A percentile compares a stretch with the other conserved stretches of the same genome.
These are phyloP conservation scores for Atopsyche davidsoni DNA, from an alignment of 1,140 invertebrate genomes.

Conservation along the genomic window DNA sequence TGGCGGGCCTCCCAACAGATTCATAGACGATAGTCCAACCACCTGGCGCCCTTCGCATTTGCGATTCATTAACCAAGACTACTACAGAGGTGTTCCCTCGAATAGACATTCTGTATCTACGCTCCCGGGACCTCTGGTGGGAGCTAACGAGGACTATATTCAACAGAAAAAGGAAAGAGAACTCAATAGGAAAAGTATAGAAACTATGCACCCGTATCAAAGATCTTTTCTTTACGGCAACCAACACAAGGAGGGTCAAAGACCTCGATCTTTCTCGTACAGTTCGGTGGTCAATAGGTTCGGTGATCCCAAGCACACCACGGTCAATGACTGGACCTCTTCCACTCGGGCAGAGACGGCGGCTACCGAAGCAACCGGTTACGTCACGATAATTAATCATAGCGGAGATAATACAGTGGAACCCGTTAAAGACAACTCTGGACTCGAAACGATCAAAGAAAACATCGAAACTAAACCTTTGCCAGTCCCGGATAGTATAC, in stretches of 20 bases:
- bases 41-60: slow-evolving; percentile 26
- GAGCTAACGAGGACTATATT: slow-evolving; percentile 28
- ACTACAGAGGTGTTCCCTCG: slow-evolving; percentile 25
- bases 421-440: slow-evolving; percentile 10
- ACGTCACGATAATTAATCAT: slow-evolving; percentile 26
- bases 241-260: slow-evolving; percentile 18
- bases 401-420: slow-evolving; percentile 19
- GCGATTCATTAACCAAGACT: slow-evolving; percentile 18
- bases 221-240: slow-evolving; percentile 20
- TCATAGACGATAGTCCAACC: slow-evolving; percentile 18
- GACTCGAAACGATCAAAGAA: slow-evolving; percentile 4
- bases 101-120: slow-evolving; percentile 26
- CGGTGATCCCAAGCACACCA: slow-evolving; percentile 21
- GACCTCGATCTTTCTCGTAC: slow-evolving; percentile 27
- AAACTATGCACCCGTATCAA: slow-evolving; percentile 26
- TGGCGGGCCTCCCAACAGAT: slow-evolving; percentile 11
- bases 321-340: slow-evolving; percentile 19
- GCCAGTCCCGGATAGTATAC: too few relatives aligned
- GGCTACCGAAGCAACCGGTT: slow-evolving; percentile 27
- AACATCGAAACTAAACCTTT: slow-evolving; percentile 12
- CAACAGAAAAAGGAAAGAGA: slow-evolving; percentile 28
- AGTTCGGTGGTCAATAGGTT: slow-evolving; percentile 28
- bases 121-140: slow-evolving; percentile 18
- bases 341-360: slow-evolving; percentile 21
- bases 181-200: slow-evolving; percentile 17